Evolutionary conservation across 2,797 vertebrate species (phyloP), one percentile per base, ranked within the genome.

Genomic region (Macropus fuliginosus): DNA sequence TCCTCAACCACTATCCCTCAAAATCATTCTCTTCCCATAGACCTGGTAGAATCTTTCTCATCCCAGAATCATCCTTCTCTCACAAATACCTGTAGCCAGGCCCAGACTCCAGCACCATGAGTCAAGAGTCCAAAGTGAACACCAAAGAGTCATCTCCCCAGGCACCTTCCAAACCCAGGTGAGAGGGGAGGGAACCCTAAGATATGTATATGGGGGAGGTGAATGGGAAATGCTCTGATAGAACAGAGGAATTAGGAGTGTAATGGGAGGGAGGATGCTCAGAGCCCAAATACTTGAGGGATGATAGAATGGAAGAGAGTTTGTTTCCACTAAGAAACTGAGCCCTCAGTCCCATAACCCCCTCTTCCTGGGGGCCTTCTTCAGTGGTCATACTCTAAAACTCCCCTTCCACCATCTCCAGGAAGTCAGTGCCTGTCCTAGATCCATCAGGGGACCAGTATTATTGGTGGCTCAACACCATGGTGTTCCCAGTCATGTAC

Each of bases 371-470:
- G 40, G 18, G 40, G 40, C 40, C 40, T 87, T 87, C 40, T 27
- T 46, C 21, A 81, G 8, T 46, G 74, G 18, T 46, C 40, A 81
- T 81, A 81, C 74, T 50, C 74, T 87, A 27, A 9, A n/a, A 6
- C 55, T 92, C 56, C 52, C 74, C 52, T 95, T 54, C 94, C 92
- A 1, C 50, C 81, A 74, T 56, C 46, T 91, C 54, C 81, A 98
- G 97, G 94, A 98, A 96, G 56, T 91, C 31, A 0, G 55, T 97
- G 59, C 98, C 96, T 21, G 97, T 98, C 24, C 97, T 99, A 59
- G 99, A 99, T 98, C 99, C 99, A 0, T 99, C 99, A 0, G 99
- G 99, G 0, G 98, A 99, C 21, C 98, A 99, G 98, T 99, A 99
- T 97, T 99, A 99, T 91, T 40, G 98, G 55, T 99, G 99, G 99